Base-by-base conservation (phyloP, 2,888 invertebrate genomes). In the Iphiclides podalirius region DNA sequence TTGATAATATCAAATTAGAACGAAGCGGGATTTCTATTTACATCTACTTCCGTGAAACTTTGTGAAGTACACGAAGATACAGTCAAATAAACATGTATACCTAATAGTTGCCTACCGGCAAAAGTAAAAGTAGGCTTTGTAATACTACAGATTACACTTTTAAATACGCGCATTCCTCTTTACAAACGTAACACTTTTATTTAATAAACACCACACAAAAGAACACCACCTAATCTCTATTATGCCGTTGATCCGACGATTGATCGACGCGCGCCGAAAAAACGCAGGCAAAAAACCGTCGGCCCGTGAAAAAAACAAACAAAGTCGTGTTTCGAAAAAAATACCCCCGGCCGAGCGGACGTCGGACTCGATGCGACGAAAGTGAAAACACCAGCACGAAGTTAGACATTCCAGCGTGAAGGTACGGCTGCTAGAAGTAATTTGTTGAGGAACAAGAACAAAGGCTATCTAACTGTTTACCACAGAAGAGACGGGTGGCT, bases 351-450 rank as follows among this genome's bases (percentile, higher is more conserved):
- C 40, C 14, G 35, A 47, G 34, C 41, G 41, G 17, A 38, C 38
- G 23, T 12, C 23, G 11, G 8, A 13, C 40, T 6, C 41, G 39
- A 34, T 2, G 34, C 41, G 34, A 34, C 8, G 34, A 47, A 40
- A 47, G 47, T 47, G 35, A 47, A 40, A 47, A 40, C 47, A 26
- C 34, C 15, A n/a, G 13, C 36, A 36, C 26, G 36, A 44, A 15
- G 15, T 9, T 15, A 9, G 15, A 36, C n/a, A 36, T 36, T 16
- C 4, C 16, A 26, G n/a, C 17, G 14, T n/a, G 13, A 23, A 26
- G 14, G 11, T 20, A 38, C n/a, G n/a, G 6, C 20, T n/a, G 6
- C 20, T 20, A 20, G 20, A 20, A 20, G 20, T 4, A 20, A n/a
- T n/a, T n/a, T n/a, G n/a, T n/a, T n/a, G n/a, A n/a, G n/a, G n/a